Conservation (phyloP, 2,113 vertebrate genomes). For the Micronycteris hirsuta region DNA sequence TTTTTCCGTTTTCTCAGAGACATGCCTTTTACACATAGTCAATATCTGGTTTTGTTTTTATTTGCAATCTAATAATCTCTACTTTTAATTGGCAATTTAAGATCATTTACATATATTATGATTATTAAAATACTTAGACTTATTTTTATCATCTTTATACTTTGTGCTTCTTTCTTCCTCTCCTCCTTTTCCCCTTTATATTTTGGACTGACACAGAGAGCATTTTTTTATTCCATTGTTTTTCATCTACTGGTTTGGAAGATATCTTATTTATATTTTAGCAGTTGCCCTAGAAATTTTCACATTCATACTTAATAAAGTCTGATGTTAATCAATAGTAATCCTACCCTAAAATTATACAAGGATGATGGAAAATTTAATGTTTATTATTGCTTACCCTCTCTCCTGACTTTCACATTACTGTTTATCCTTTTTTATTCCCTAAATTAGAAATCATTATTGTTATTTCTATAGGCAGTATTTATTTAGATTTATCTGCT, state of each 20-base stretch:
- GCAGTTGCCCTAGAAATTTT: not conserved
- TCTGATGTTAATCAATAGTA: not conserved
- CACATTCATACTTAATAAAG: not conserved
- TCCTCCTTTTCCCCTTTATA: not conserved
- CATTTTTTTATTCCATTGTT: not conserved
- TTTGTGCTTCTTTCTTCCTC: not conserved
- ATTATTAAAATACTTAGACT: not conserved
- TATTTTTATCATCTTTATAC: not conserved
- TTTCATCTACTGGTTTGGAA: not conserved
- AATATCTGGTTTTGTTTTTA: not conserved
- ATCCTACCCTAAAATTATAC: not conserved
- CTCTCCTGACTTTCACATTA: not conserved
- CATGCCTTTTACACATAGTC: not conserved
- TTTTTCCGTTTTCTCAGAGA: not conserved
- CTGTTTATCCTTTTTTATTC: not conserved
- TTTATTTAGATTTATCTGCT: not conserved
- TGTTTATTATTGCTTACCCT: not conserved
- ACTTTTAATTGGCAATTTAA: not conserved
- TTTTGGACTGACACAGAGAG: not conserved
- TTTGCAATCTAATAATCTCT: not conserved
- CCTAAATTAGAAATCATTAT: not conserved
- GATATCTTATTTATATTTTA: not conserved
- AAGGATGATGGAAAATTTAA: not conserved
- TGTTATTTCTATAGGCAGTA: not conserved
- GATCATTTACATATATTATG: not conserved